Base-by-base conservation (phyloP, 2,888 invertebrate genomes). In the Tuberolachnus salignus region DNA sequence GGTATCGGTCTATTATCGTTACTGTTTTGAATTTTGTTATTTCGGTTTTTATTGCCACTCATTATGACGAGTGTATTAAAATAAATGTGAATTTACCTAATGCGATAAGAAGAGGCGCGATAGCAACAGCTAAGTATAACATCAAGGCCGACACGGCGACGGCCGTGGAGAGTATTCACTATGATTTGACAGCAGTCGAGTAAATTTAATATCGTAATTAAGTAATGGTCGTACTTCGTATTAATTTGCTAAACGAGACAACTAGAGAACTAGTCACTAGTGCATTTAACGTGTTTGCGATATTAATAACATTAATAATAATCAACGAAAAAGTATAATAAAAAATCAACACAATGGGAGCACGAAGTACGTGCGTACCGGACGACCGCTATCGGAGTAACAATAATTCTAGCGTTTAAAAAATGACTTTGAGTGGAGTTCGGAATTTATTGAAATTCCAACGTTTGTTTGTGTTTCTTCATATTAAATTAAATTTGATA, bases 101-200 rank as follows among this genome's bases (percentile, higher is more conserved):
- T 61, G 3, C 61, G 61, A n/a, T 61, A 21, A 9, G 26, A 16
- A 61, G 61, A 26, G 34, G 16, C 61, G n/a, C 61, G 34, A 61
- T 55, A 55, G 4, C 11, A 21, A 21, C 19, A 11, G 19, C 19
- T 21, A 55, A 55, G 19, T 26, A 61, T 13, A 26, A 34, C n/a
- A n/a, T n/a, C 61, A 61, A 61, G 61, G 34, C 61, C 61, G 61
- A 23, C 61, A 8, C 34, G 26, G 34, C 61, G 61, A 61, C 61
- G 61, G 61, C 61, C 61, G 61, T 11, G 61, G 16, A 23, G 21
- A 26, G 8, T 61, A 16, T 61, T 23, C 21, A 8, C 26, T 61
- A 21, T 61, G n/a, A 53, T 19, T 53, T n/a, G n/a, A n/a, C 10
- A 19, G 10, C 53, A 19, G 11, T 53, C n/a, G 3, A 55, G 21